Base-by-base conservation (phyloP, 2,888 invertebrate genomes). In the Caenorhabditis afra region DNA sequence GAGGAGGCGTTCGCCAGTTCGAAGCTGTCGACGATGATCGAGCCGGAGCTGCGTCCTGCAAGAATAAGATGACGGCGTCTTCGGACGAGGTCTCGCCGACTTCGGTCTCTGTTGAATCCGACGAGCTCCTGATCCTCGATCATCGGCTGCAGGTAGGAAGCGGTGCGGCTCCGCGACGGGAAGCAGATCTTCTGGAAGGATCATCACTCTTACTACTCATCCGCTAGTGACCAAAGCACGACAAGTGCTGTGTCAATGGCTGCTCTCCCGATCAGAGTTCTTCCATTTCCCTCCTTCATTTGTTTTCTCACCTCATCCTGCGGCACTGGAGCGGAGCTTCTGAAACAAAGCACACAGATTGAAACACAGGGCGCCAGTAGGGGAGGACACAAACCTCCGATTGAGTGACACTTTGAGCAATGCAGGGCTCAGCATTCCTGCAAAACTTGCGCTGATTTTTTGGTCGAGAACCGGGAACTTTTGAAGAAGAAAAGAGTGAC, bases 401-500 rank as follows among this genome's bases (percentile, higher is more conserved):
- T 74, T 79, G 61, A 79, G 58, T 68, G 79, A 79, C 62, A 74
- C 79, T 74, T 79, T 79, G 58, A 79, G 74, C 59, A 79, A 49
- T 41, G 79, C 79, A n/a, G 79, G 79, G 49, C 79, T 79, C 65
- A 79, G 68, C 79, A 79, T 79, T 79, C 55, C 67, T 73, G 73
- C 73, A 73, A 73, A 73, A 58, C 35, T 55, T n/a, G n/a, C n/a
- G n/a, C 23, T 44, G 49, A 47, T 57, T 53, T 70, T 45, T 70
- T 29, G 52, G 59, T 29, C 52, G 52, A 41, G n/a, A n/a, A n/a
- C n/a, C 50, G 18, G 45, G 35, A 58, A 57, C 45, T 57, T 50
- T 64, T 52, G 77, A 50, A 55, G 47, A 55, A 59, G 41, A 41
- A 39, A 62, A 22, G 57, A 55, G 55, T 45, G 71, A 65, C 37